phyloP scores from a whole-genome alignment of 2,888 invertebrate genomes.

The Campoplex nolae region DNA sequence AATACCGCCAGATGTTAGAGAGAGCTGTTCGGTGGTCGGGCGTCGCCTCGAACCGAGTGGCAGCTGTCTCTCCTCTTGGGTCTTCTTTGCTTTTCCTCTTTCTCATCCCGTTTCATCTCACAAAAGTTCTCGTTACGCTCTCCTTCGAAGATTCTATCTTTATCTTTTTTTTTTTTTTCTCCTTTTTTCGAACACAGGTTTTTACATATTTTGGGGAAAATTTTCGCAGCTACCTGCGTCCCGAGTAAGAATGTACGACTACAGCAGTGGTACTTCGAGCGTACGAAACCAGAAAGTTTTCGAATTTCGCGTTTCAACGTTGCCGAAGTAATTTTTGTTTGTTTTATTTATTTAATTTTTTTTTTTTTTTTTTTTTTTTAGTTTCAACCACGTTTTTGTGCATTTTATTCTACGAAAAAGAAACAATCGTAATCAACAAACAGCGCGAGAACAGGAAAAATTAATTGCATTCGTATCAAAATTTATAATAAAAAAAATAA shows the following conservation, averaged over 20 bases:
- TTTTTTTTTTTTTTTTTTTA: neutral
- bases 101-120: constrained; percentile 22
- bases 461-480: too few relatives aligned
- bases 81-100: constrained; percentile 69
- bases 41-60: constrained; percentile 74
- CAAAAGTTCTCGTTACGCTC: constrained; percentile 7
- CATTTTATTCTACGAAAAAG: too few relatives aligned
- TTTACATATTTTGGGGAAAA: constrained; percentile 1
- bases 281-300: neutral
- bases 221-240: constrained; percentile 5
- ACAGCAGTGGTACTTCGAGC: neutral
- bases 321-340: neutral
- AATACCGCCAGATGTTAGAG: constrained; percentile 70
- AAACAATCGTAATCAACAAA: too few relatives aligned
- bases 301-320: neutral
- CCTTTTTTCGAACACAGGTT: neutral
- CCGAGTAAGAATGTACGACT: neutral
- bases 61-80: constrained; percentile 66
- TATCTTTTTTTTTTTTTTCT: neutral
- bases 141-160: neutral
- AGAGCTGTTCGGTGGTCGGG: constrained; percentile 66
- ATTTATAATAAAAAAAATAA: too few relatives aligned
- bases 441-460: too few relatives aligned
- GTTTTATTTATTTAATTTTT: too few relatives aligned
- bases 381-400: too few relatives aligned